Evolutionary conservation across 2,113 vertebrate genomes (phyloP).

Genomic region (Stegostoma tigrinum): DNA sequence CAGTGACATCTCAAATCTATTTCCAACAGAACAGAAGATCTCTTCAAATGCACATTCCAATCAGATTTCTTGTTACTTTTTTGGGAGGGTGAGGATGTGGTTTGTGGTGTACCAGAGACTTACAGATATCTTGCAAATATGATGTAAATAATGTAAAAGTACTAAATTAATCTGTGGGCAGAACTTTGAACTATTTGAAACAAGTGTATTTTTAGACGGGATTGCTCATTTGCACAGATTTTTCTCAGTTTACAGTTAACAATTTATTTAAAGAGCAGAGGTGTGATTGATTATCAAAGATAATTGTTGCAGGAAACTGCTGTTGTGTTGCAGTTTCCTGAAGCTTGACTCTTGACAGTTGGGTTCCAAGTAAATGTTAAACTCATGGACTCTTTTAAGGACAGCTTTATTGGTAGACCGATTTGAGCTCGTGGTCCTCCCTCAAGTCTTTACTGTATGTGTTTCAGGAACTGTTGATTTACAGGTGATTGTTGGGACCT

Average conservation of each 20-base stretch:
- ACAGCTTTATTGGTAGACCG: neutral
- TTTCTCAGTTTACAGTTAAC: neutral
- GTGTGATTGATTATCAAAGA: neutral
- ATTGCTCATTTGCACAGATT: neutral
- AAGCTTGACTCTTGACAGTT: neutral
- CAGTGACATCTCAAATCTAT: neutral
- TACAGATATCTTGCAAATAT: neutral
- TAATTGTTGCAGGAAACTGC: neutral
- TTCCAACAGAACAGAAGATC: neutral
- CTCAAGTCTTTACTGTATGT: neutral
- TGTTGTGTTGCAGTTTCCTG: neutral
- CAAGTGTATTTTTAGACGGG: neutral
- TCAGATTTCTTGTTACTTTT: neutral
- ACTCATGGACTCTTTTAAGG: neutral
- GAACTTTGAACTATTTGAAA: neutral
- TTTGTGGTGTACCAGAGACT: neutral
- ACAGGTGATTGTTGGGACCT: neutral
- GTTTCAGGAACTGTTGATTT: neutral
- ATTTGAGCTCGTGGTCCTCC: neutral
- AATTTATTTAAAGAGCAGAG: neutral
- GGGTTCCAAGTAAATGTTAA: neutral
- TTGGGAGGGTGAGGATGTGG: neutral
- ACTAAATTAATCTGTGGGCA: neutral
- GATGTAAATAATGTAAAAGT: neutral
- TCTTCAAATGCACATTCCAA: neutral